Conservation (phyloP, 1,140 invertebrate species). For the Zaprionus camerounensis region DNA sequence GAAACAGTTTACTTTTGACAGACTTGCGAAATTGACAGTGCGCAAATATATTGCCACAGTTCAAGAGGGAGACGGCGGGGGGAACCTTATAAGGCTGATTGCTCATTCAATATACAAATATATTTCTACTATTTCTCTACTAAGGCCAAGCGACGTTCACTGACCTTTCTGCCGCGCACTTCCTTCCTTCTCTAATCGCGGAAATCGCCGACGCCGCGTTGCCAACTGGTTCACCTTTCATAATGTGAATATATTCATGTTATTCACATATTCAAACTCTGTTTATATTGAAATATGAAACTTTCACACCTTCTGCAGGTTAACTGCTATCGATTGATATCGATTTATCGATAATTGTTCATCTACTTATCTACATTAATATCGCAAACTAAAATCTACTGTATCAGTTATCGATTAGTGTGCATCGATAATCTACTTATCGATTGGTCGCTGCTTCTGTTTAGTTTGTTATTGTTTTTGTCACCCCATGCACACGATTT, state of each 20-base stretch:
- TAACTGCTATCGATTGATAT: conserved; percentile 45
- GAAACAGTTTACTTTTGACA: conserved; percentile 4
- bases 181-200: conserved; percentile 57
- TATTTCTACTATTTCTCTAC: conserved; percentile 18
- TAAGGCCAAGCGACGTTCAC: conserved; percentile 66
- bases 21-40: conserved; percentile 17
- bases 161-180: conserved; percentile 64
- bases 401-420: conserved; percentile 21
- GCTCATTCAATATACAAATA: conserved; percentile 20
- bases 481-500: conserved; percentile 74
- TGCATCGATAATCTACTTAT: too few relatives aligned
- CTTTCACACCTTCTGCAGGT: background rate
- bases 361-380: too few relatives aligned
- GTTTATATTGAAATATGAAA: background rate
- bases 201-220: conserved; percentile 42
- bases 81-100: conserved; percentile 42
- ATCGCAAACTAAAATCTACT: too few relatives aligned
- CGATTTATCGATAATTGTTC: conserved; percentile 23
- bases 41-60: background rate
- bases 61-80: background rate
- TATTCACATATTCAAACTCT: background rate
- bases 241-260: background rate
- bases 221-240: conserved; percentile 70
- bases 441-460: conserved; percentile 1
- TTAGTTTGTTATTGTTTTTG: conserved; percentile 13